A percentile compares a stretch with the other conserved stretches of the same genome.
Evolutionary conservation across 2,888 invertebrate species (phyloP).

Genomic region (Euclidia mi): DNA sequence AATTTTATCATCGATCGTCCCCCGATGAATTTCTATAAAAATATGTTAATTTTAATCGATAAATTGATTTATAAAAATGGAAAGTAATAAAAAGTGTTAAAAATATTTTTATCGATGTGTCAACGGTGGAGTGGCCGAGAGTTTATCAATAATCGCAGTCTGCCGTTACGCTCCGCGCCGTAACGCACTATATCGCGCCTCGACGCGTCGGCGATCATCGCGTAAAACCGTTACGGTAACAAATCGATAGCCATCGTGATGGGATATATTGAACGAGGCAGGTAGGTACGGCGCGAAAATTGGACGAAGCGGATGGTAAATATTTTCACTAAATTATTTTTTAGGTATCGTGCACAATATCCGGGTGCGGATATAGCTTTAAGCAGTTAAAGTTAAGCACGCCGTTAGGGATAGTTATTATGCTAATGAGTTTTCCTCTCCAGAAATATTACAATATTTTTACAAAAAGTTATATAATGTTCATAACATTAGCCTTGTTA

Average conservation of each 20-base stretch:
- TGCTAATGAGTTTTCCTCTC: neutral
- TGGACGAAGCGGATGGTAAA: neutral
- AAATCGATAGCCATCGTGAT: conserved; percentile 44
- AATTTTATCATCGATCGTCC: conserved; percentile 33
- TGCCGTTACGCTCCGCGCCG: no score
- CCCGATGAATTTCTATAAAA: conserved; percentile 29
- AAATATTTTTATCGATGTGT: conserved; percentile 50
- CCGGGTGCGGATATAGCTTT: neutral
- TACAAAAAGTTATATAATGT: conserved; percentile 2
- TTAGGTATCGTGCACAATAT: neutral
- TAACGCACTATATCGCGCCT: neutral
- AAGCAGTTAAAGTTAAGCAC: conserved; percentile 3
- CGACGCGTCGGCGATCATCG: conserved; percentile 27
- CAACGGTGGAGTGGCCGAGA: conserved; percentile 29
- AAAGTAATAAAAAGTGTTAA: conserved; percentile 40
- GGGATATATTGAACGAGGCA: conserved; percentile 4
- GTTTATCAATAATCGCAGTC: conserved; percentile 48
- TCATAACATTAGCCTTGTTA: neutral
- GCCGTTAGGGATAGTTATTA: conserved; percentile 5
- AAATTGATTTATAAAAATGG: conserved; percentile 51
- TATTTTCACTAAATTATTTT: neutral
- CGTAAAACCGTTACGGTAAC: conserved; percentile 45
- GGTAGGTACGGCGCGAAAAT: conserved; percentile 24
- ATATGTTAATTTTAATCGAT: conserved; percentile 48
- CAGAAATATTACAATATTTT: neutral